Conservation (phyloP, 2,888 invertebrate species). For the Abrostola triplasia region DNA sequence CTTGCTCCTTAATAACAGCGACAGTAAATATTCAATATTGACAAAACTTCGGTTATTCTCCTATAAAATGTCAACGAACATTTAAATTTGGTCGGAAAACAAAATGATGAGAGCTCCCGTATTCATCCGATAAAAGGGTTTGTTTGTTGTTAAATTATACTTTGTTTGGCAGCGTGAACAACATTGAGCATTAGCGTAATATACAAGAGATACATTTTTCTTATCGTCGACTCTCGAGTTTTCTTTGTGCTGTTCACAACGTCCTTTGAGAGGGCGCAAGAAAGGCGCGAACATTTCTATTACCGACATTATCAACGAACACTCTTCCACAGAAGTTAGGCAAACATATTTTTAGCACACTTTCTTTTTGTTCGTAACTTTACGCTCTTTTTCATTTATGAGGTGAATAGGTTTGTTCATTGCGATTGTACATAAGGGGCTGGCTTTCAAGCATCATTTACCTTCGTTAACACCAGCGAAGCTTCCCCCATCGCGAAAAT, state of each 20-base stretch:
- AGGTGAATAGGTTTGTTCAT: neutral
- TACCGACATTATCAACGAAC: conserved; percentile 30
- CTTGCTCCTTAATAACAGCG: conserved; percentile 5
- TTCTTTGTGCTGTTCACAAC: conserved; percentile 47
- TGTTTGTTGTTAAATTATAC: conserved; percentile 49
- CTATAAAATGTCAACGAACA: conserved; percentile 52
- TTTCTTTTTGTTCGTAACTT: conserved; percentile 6
- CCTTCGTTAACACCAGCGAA: too few relatives aligned
- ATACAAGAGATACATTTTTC: conserved; percentile 29
- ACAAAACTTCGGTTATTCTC: conserved; percentile 45
- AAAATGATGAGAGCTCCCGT: conserved; percentile 40
- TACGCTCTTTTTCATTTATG: conserved; percentile 1
- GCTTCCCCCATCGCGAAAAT: too few relatives aligned
- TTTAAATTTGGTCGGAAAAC: conserved; percentile 48
- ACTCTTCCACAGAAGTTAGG: conserved; percentile 12
- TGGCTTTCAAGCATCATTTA: too few relatives aligned
- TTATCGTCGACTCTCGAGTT: conserved; percentile 43
- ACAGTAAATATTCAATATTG: conserved; percentile 22
- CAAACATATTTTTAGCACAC: conserved; percentile 20
- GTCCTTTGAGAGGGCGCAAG: conserved; percentile 43
- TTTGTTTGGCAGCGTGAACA: conserved; percentile 25
- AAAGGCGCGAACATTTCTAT: conserved; percentile 33
- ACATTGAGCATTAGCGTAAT: conserved; percentile 19
- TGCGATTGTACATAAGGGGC: too few relatives aligned
- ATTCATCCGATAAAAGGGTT: conserved; percentile 40